Percentiles rank a stretch among this genome's conserved stretches.
Conservation (phyloP, 2,797 vertebrate species). For the Salarias fasciatus region DNA sequence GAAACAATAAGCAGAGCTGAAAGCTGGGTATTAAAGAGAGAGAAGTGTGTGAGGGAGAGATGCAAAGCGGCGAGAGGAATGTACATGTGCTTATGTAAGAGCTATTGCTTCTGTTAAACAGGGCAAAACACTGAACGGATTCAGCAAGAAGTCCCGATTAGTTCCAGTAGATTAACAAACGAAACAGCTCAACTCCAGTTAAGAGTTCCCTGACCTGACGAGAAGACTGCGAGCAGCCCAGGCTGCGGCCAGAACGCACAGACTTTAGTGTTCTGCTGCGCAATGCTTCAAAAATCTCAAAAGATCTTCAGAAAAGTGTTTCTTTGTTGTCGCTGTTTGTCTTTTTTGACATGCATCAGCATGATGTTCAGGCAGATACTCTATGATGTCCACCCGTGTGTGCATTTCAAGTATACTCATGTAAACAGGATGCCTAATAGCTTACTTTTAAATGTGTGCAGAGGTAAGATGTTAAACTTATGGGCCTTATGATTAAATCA, state of each 20-base stretch:
- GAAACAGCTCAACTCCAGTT: constrained; percentile 30
- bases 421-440: no score
- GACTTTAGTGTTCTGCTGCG: background rate
- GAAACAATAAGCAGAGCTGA: no score
- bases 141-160: constrained; percentile 41
- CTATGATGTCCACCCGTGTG: no score
- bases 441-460: no score
- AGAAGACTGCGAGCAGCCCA: constrained; percentile 2
- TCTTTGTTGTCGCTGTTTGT: no score
- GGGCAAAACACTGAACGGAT: constrained; percentile 30
- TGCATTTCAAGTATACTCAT: no score
- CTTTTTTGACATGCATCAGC: no score
- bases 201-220: constrained; percentile 28
- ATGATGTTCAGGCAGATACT: no score
- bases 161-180: constrained; percentile 53
- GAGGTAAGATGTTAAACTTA: no score
- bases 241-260: background rate
- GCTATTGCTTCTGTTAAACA: constrained; percentile 28
- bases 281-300: no score
- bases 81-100: constrained; percentile 36
- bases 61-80: constrained; percentile 7
- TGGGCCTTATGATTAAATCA: no score
- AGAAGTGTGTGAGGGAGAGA: background rate
- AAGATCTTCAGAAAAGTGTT: no score
- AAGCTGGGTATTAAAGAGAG: background rate